phyloP scores from a whole-genome alignment of 2,113 vertebrate species.

The Pangasianodon gigas region DNA sequence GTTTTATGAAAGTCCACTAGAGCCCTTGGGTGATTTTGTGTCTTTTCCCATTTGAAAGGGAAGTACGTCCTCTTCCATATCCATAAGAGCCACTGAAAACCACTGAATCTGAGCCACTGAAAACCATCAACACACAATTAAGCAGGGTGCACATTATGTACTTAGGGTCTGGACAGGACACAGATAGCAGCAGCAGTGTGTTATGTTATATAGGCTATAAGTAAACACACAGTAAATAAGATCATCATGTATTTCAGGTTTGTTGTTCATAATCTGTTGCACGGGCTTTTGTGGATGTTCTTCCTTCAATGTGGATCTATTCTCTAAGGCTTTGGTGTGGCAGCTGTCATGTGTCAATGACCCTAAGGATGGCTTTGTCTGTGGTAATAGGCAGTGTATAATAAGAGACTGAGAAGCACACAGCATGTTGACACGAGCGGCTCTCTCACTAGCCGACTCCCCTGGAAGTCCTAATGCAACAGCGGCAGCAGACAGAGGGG shows the following conservation, averaged over 20 bases:
- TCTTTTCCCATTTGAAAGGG: conserved; percentile 4
- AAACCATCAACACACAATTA: conserved; percentile 37
- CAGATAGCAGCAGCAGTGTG: conserved; percentile 1
- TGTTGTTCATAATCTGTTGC: conserved; percentile 31
- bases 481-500: conserved; percentile 38
- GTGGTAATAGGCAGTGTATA: conserved; percentile 46
- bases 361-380: conserved; percentile 52
- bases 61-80: conserved; percentile 7
- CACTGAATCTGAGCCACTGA: conserved; percentile 8
- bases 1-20: not conserved
- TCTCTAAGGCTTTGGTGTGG: conserved; percentile 32
- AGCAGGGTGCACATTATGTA: not conserved
- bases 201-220: not conserved
- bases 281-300: conserved; percentile 25
- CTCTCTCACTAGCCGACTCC: conserved; percentile 46
- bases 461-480: conserved; percentile 54
- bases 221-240: conserved; percentile 29
- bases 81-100: not conserved
- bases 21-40: not conserved
- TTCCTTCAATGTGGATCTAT: conserved; percentile 22
- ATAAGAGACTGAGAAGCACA: conserved; percentile 49
- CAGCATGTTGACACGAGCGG: conserved; percentile 39
- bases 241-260: conserved; percentile 13
- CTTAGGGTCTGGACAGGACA: not conserved
- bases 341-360: conserved; percentile 45